Base-by-base conservation (phyloP, 1,140 invertebrate species). In the Oedothorax gibbosus region DNA sequence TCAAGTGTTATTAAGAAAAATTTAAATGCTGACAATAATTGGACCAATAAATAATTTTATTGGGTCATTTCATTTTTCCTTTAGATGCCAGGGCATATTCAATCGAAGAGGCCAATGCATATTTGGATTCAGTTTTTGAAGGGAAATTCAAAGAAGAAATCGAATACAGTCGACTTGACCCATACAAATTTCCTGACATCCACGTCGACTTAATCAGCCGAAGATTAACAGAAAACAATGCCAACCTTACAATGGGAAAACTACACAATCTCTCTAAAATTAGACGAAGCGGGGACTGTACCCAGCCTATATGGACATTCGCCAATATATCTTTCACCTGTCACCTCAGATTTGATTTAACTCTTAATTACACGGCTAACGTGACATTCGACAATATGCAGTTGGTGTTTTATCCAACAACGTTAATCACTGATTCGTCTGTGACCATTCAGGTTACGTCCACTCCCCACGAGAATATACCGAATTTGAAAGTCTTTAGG, bases 381-480 rank as follows among this genome's bases (percentile, higher is more conserved):
- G 76, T 79, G 51, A 56, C 62, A 15, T 79, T 66, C 49, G 76
- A 79, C 49, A 79, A 64, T 21, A 79, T 79, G 51, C 76, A 79
- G 20, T 21, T 81, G 54, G 4, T 57, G n/a, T 81, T 81, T 53
- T 81, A 81, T 18, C 78, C 78, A n/a, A 57, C 50, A 7, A 65
- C 66, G 3, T 10, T 21, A 15, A 60, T 81, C 7, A 50, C 18
- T 53, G 78, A 21, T 15, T 35, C 66, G 21, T 14, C 15, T 15
- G 15, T 81, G 18, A 68, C 66, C 9, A 62, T 81, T n/a, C 78
- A 81, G 50, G 54, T 81, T 18, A 71, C 66, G 0, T 50, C 65
- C 18, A 69, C 65, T 7, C 15, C 10, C 50, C 5, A 60, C 11
- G 78, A 81, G 18, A 71, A 81, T 54, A 71, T 81, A 49, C 78